Evolutionary conservation across 1,140 invertebrate genomes (phyloP).

Genomic region (Dinoponera quadriceps): DNA sequence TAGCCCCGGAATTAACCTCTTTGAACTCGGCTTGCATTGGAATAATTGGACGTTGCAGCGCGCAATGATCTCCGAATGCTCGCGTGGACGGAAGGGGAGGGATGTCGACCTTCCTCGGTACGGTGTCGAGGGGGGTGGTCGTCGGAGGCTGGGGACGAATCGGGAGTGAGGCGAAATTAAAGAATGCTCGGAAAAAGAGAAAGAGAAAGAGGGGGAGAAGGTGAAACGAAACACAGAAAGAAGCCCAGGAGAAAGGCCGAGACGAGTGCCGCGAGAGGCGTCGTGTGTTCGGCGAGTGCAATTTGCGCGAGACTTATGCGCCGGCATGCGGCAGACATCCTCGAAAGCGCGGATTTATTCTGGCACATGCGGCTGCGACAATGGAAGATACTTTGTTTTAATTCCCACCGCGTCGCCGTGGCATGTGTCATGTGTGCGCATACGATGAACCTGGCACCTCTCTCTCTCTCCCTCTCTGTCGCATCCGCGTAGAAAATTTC

Average conservation of each 20-base stretch:
- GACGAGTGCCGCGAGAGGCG: neutral
- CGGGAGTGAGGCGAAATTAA: slow-evolving; percentile 16
- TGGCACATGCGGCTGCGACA: slow-evolving; percentile 69
- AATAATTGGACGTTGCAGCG: slow-evolving; percentile 79
- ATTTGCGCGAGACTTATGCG: slow-evolving; percentile 79
- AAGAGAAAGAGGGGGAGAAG: slow-evolving; percentile 27
- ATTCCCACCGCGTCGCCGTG: slow-evolving; percentile 39
- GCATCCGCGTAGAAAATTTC: no score
- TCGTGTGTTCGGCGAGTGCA: slow-evolving; percentile 45
- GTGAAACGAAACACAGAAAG: neutral
- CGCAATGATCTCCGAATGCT: slow-evolving; percentile 72
- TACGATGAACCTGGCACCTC: slow-evolving; percentile 54
- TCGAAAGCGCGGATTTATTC: slow-evolving; percentile 80
- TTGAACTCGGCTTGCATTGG: slow-evolving; percentile 84
- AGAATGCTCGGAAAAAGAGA: slow-evolving; percentile 19
- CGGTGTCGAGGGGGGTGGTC: neutral
- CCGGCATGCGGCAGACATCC: slow-evolving; percentile 81
- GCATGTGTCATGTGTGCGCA: slow-evolving; percentile 66
- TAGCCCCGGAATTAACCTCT: slow-evolving; percentile 85
- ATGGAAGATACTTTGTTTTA: slow-evolving; percentile 74
- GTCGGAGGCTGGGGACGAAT: neutral
- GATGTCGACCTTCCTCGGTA: slow-evolving; percentile 29
- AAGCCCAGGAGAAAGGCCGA: slow-evolving; percentile 18
- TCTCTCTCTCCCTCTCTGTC: no score
- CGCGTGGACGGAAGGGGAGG: slow-evolving; percentile 9